Base-by-base conservation (phyloP, 2,797 vertebrate genomes). In the Botia kubotai region DNA sequence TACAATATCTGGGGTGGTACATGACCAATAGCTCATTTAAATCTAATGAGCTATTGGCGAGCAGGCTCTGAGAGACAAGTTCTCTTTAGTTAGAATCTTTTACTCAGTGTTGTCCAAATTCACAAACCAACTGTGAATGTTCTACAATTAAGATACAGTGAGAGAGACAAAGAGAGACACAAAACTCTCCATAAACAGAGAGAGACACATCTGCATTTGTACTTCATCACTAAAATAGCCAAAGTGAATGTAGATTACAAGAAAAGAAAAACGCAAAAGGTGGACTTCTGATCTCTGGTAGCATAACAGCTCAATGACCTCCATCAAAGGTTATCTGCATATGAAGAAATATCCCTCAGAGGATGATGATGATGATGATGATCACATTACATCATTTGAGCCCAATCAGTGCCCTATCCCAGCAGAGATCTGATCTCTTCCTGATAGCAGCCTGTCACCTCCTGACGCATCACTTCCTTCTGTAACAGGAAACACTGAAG, bases 391-490 rank as follows among this genome's bases (percentile, higher is more conserved):
- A 81, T 23, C 33, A 84, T 83, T 58, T 83, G 82, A 86, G 83
- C 81, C 63, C 29, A 74, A 52, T 57, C 33, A 46, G 7, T 21
- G 19, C 12, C 58, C 46, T 73, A 82, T 86, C 83, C 2, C 65
- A 2, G 2, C 29, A 62, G 85, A 78, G 81, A 86, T 86, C 83
- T 81, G 83, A 84, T 84, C 83, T 71, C 16, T 81, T 84, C 83
- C 85, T 86, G 83, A 86, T 84, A 81, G 63, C 12, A 5, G 19
- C 19, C 62, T 0, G 23, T 16, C 26, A 53, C 65, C 72, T 82
- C 77, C 83, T 82, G 74, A 39, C 46, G 19, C 77, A 79, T 83
- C 73, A 72, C 70, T 75, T 80, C 65, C 77, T 69, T 19, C 65
- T 12, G 58, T 55, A 17, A 19, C 48, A 73, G 77, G 68, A 74